Evolutionary conservation across 2,797 vertebrate genomes (phyloP).

Genomic region (Dicrostonyx torquatus): DNA sequence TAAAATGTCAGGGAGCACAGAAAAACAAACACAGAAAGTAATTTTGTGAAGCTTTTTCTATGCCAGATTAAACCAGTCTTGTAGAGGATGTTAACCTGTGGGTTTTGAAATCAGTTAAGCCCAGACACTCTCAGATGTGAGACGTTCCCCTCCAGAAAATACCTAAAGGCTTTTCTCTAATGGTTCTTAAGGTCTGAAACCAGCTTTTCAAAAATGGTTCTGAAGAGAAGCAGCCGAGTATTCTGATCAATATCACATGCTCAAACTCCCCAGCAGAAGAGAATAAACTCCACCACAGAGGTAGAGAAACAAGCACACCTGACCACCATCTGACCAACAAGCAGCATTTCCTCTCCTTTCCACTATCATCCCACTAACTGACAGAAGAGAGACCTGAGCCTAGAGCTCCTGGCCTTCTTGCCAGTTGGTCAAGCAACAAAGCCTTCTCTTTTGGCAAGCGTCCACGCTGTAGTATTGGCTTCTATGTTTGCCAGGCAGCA

Average conservation of each 20-base stretch:
- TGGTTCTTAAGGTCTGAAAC: neutral
- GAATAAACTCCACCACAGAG: too few species aligned
- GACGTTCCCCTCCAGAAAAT: neutral
- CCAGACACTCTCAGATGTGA: neutral
- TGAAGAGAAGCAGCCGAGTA: neutral
- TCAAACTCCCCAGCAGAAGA: neutral
- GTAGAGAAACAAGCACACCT: neutral
- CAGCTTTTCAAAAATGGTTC: neutral
- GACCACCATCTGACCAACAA: neutral
- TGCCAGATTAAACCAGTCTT: neutral
- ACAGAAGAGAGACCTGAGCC: neutral
- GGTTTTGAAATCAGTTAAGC: neutral
- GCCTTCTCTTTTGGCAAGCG: neutral
- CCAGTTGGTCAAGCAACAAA: neutral
- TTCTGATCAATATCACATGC: neutral
- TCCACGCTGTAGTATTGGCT: neutral
- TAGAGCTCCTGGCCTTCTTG: neutral
- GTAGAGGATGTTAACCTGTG: neutral
- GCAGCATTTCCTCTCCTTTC: neutral
- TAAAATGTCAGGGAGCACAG: conserved; percentile 45
- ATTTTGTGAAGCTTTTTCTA: neutral
- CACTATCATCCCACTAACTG: too few species aligned
- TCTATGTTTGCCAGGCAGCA: neutral
- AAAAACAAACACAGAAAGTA: conserved; percentile 13
- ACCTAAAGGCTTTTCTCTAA: neutral